Evolutionary conservation across 1,140 invertebrate species (phyloP).

Genomic region (Drosophila varians): DNA sequence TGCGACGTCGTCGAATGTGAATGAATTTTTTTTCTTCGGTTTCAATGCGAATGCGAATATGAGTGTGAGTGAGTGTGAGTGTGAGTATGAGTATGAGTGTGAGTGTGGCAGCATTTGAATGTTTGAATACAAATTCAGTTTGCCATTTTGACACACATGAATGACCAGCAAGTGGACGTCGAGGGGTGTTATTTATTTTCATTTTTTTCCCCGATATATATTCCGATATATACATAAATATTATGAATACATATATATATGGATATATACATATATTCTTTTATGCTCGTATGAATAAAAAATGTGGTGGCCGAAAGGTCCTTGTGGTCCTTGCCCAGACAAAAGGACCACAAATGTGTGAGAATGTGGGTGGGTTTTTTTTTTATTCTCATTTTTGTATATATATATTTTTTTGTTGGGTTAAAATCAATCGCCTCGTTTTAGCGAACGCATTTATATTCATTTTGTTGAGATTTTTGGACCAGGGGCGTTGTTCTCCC

Average conservation of each 20-base stretch:
- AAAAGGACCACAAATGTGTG: constrained; percentile 10
- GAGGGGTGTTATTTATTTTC: constrained; percentile 16
- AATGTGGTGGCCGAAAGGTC: constrained; percentile 15
- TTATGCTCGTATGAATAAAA: constrained; percentile 58
- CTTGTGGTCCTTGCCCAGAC: constrained; percentile 24
- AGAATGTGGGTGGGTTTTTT: background rate
- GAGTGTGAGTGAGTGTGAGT: background rate
- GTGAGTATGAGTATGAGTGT: constrained; percentile 3
- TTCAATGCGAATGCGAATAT: background rate
- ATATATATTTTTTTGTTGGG: background rate
- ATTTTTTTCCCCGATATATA: constrained; percentile 38
- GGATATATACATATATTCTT: constrained; percentile 26
- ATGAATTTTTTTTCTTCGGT: background rate
- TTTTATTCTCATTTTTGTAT: background rate
- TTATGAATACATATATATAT: too few species aligned
- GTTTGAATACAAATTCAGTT: constrained; percentile 80
- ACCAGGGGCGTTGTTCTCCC: constrained; percentile 10
- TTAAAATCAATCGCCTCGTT: constrained; percentile 75
- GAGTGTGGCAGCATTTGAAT: constrained; percentile 58
- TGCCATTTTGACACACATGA: constrained; percentile 82
- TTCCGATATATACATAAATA: too few species aligned
- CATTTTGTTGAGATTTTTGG: constrained; percentile 69
- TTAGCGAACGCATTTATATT: constrained; percentile 81
- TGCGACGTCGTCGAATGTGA: constrained; percentile 42
- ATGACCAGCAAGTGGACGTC: constrained; percentile 65